Evolutionary conservation across 2,888 invertebrate species (phyloP).

Genomic region (Onthophagus sagittarius): DNA sequence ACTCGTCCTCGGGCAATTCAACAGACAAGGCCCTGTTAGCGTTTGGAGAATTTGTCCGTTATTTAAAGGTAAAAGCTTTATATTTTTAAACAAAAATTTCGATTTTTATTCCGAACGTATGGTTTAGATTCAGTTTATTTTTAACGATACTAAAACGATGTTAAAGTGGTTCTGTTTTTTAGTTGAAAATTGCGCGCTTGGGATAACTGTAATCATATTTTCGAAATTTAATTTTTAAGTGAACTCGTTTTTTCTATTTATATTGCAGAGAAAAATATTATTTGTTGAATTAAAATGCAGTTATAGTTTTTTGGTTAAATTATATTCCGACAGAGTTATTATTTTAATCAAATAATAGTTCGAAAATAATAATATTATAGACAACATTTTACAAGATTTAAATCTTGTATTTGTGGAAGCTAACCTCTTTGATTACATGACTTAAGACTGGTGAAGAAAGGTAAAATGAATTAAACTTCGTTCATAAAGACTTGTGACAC

Average conservation of each 20-base stretch:
- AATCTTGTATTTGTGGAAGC: too few relatives aligned
- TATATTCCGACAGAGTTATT: too few relatives aligned
- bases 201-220: not conserved
- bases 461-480: too few relatives aligned
- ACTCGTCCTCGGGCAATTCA: slow-evolving; percentile 71
- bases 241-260: not conserved
- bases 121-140: not conserved
- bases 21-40: slow-evolving; percentile 71
- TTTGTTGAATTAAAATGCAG: too few relatives aligned
- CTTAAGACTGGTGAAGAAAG: too few relatives aligned
- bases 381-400: too few relatives aligned
- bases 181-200: not conserved
- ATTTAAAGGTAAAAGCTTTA: slow-evolving; percentile 65
- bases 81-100: not conserved
- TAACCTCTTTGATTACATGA: too few relatives aligned
- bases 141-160: not conserved
- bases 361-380: too few relatives aligned
- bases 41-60: slow-evolving; percentile 81
- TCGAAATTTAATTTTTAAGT: not conserved
- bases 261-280: not conserved
- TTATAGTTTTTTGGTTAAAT: too few relatives aligned
- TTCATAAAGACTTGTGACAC: too few relatives aligned
- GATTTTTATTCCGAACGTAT: not conserved
- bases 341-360: too few relatives aligned
- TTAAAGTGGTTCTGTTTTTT: not conserved